These are phyloP conservation scores for Bedellia somnulentella DNA, from an alignment of 2,888 invertebrate species.

Conservation along the genomic window DNA sequence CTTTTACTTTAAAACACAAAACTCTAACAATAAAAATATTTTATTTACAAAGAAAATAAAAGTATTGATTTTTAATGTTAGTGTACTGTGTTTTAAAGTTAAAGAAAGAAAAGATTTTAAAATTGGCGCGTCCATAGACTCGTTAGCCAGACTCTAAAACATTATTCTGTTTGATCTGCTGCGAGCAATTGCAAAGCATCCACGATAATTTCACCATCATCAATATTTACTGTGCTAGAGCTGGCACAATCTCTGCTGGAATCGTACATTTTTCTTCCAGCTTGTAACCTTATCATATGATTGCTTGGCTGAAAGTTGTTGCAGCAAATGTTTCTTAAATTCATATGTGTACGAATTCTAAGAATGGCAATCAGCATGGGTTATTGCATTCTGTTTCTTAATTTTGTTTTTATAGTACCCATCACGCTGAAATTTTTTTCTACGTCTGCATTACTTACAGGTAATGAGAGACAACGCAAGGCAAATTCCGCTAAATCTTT, in stretches of 20 bases:
- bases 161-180: background rate
- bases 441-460: constrained; percentile 11
- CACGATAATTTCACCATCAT: background rate
- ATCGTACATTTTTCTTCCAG: constrained; percentile 6
- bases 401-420: constrained; percentile 10
- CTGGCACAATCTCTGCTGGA: constrained; percentile 7
- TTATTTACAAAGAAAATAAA: too few species aligned
- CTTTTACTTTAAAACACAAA: too few species aligned
- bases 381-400: constrained; percentile 7
- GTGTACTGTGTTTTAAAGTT: too few species aligned
- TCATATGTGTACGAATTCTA: constrained; percentile 9
- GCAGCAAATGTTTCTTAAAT: constrained; percentile 9
- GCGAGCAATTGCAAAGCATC: background rate
- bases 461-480: constrained; percentile 10
- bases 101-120: too few species aligned
- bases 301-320: constrained; percentile 9
- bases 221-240: constrained; percentile 7
- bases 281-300: constrained; percentile 8
- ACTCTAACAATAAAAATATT: too few species aligned
- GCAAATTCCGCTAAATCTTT: constrained; percentile 7
- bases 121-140: too few species aligned
- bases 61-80: too few species aligned
- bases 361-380: constrained; percentile 9
- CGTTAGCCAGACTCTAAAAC: too few species aligned
- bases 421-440: constrained; percentile 11